Conservation (phyloP, 1,140 invertebrate genomes). For the Mylabris phalerata region DNA sequence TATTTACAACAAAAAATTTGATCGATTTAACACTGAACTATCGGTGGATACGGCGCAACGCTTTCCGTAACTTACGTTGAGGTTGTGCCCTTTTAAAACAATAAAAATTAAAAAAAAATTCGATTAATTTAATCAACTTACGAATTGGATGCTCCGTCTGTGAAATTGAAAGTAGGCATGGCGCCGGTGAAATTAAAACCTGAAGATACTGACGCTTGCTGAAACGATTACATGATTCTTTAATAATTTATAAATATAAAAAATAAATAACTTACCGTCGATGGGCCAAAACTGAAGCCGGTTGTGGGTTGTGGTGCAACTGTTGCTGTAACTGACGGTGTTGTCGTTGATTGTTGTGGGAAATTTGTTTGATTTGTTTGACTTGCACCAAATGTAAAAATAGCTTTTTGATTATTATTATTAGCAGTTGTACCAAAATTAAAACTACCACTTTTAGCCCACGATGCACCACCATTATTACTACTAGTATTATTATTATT, state of each 20-base stretch:
- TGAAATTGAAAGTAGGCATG: constrained; percentile 30
- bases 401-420: constrained; percentile 26
- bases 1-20: neutral
- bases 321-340: too few relatives aligned
- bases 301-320: neutral
- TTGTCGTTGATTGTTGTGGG: neutral
- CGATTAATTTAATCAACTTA: neutral
- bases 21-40: constrained; percentile 5
- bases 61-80: constrained; percentile 21
- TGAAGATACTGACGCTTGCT: too few relatives aligned
- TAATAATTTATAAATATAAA: too few relatives aligned
- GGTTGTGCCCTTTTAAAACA: constrained; percentile 12
- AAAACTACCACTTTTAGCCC: constrained; percentile 26
- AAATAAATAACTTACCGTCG: too few relatives aligned
- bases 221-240: too few relatives aligned
- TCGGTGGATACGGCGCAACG: constrained; percentile 24
- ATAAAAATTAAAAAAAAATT: neutral
- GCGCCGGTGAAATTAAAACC: constrained; percentile 28
- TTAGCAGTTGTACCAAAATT: constrained; percentile 31
- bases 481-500: neutral
- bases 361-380: constrained; percentile 5
- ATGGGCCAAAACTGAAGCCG: constrained; percentile 27
- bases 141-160: constrained; percentile 9
- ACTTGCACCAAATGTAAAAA: constrained; percentile 31
- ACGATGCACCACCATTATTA: neutral